Base-by-base conservation (phyloP, 1,140 invertebrate genomes). In the Chymomyza costata region DNA sequence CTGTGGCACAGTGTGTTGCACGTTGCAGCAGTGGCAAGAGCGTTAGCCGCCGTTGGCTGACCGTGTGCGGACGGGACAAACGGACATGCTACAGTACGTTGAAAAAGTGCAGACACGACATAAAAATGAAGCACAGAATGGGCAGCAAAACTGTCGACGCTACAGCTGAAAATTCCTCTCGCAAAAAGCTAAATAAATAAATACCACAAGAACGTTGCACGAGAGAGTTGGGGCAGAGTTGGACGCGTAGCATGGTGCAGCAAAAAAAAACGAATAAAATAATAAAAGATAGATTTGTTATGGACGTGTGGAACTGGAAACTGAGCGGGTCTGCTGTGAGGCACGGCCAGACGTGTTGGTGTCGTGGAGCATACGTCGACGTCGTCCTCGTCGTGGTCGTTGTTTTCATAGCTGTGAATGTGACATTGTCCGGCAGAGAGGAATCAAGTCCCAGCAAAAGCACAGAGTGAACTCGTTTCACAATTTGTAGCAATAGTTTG, bases 31-130 rank as follows among this genome's bases (percentile, higher is more conserved):
- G 49, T 34, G 34, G 57, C 50, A 18, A 38, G 46, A 52, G 30
- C 21, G 8, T n/a, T n/a, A n/a, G n/a, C n/a, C n/a, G n/a, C n/a
- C n/a, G n/a, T 10, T 41, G 50, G 56, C n/a, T n/a, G n/a, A n/a
- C n/a, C n/a, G 49, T 58, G 41, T 59, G 50, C 28, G 3, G 32
- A 8, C 2, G 25, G 21, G 21, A 25, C 40, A 65, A 49, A 37
- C 56, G 35, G 14, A 15, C 25, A 30, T 31, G 40, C 21, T 56
- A 52, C n/a, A n/a, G n/a, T n/a, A 37, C 48, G 50, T 37, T 48
- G 52, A 80, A 78, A 78, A n/a, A 78, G 50, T 78, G 71, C 71
- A 80, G 71, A 78, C 71, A 66, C 47, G 73, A 63, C 71, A 78
- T 64, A 58, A 80, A 71, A 74, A 53, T 35, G 13, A 30, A 34